Evolutionary conservation across 1,140 invertebrate genomes (phyloP).

Genomic region (Caenorhabditis tropicalis): DNA sequence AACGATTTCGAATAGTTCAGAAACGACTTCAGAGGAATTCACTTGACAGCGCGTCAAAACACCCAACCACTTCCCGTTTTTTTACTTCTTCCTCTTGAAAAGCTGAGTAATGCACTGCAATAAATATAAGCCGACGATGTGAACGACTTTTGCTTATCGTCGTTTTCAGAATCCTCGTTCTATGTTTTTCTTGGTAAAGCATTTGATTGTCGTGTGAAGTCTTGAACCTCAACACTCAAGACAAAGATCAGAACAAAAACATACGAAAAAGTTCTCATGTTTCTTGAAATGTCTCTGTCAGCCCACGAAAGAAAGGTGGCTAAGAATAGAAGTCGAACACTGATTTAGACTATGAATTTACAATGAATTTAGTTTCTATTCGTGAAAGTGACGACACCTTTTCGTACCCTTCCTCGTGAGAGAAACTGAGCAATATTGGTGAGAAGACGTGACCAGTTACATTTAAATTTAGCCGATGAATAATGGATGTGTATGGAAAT

Average conservation of each 20-base stretch:
- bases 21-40: background rate
- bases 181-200: background rate
- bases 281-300: too few relatives aligned
- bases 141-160: background rate
- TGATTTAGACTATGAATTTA: conserved; percentile 8
- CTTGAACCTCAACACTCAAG: background rate
- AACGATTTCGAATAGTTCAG: background rate
- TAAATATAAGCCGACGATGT: conserved; percentile 8
- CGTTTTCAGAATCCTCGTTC: background rate
- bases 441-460: background rate
- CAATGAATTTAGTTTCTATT: background rate
- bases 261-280: too few relatives aligned
- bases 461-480: conserved; percentile 24
- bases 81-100: background rate
- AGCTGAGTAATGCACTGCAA: background rate
- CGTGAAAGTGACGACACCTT: background rate
- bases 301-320: background rate
- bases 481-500: conserved; percentile 5
- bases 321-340: background rate
- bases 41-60: background rate
- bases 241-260: background rate
- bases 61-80: background rate
- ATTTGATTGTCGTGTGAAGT: background rate
- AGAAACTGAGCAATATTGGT: background rate
- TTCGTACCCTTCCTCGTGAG: background rate